Percentiles rank a stretch among this genome's conserved stretches.
These are phyloP conservation scores for Brachyistius frenatus DNA, from an alignment of 2,113 vertebrate species.

Conservation along the genomic window DNA sequence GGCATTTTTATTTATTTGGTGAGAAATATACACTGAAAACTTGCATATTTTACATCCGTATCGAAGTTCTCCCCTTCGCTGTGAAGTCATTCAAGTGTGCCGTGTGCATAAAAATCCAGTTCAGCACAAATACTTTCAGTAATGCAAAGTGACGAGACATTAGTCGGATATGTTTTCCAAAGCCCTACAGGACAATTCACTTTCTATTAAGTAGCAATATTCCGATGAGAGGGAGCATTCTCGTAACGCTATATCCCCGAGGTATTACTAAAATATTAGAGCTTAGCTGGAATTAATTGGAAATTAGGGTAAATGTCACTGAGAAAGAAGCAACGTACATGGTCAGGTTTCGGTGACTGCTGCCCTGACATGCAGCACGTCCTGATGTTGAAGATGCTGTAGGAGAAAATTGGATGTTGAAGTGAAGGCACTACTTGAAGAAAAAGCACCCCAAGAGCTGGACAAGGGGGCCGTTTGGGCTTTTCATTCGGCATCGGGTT, in stretches of 20 bases:
- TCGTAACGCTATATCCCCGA: too few relatives aligned
- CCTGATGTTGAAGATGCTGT: neutral
- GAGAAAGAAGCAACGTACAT: neutral
- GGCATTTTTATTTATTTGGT: neutral
- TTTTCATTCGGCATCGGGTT: neutral
- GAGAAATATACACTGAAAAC: neutral
- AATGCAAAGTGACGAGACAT: neutral
- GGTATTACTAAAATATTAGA: too few relatives aligned
- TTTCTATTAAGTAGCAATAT: neutral
- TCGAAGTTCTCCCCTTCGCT: neutral
- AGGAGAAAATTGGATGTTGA: neutral
- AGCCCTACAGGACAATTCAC: neutral
- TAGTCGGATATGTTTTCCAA: conserved; percentile 4
- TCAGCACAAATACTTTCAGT: neutral
- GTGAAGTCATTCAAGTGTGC: neutral
- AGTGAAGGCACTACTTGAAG: neutral
- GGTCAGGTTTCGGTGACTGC: neutral
- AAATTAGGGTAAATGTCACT: neutral
- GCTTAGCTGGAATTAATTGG: neutral
- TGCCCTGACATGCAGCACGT: neutral
- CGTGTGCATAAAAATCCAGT: neutral
- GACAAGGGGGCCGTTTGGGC: neutral
- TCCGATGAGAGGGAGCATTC: neutral
- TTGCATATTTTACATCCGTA: neutral
- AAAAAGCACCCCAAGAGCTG: neutral